A percentile compares a stretch with the other conserved stretches of the same genome.
Evolutionary conservation across 2,797 vertebrate genomes (phyloP).

Genomic region (Sebastes trivittatus): DNA sequence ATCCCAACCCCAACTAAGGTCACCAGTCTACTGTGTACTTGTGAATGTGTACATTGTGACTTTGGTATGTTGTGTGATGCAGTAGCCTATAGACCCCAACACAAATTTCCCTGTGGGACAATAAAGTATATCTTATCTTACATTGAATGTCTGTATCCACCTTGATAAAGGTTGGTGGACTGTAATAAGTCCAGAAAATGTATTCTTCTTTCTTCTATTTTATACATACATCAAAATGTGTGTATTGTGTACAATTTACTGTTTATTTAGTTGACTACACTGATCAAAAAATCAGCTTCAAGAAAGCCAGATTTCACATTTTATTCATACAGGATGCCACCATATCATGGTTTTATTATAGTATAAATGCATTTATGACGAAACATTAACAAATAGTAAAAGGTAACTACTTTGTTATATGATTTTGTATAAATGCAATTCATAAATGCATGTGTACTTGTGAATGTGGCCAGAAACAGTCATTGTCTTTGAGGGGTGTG

Average conservation of each 20-base stretch:
- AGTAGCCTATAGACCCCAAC: fast-evolving
- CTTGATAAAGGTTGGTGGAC: background rate
- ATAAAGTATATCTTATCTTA: too few species aligned
- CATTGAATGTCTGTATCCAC: background rate
- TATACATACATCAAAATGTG: background rate
- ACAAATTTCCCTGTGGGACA: too few species aligned
- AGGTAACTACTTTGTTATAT: too few species aligned
- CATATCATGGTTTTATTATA: background rate
- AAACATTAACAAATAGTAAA: too few species aligned
- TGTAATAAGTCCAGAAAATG: background rate
- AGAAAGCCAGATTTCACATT: background rate
- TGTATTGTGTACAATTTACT: background rate
- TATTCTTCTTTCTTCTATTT: background rate
- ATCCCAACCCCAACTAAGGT: background rate
- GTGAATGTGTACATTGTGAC: background rate
- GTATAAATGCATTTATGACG: background rate
- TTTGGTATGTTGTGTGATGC: too few species aligned
- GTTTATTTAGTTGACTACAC: background rate
- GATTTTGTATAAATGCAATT: too few species aligned
- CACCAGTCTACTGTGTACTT: background rate
- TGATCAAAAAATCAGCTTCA: too few species aligned
- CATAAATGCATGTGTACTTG: too few species aligned
- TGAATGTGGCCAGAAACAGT: background rate
- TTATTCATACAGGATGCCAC: background rate
- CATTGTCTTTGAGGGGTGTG: slow-evolving; percentile 2